A percentile compares a stretch with the other conserved stretches of the same genome.
Conservation (phyloP, 2,888 invertebrate species). For the Ichneumon xanthorius region DNA sequence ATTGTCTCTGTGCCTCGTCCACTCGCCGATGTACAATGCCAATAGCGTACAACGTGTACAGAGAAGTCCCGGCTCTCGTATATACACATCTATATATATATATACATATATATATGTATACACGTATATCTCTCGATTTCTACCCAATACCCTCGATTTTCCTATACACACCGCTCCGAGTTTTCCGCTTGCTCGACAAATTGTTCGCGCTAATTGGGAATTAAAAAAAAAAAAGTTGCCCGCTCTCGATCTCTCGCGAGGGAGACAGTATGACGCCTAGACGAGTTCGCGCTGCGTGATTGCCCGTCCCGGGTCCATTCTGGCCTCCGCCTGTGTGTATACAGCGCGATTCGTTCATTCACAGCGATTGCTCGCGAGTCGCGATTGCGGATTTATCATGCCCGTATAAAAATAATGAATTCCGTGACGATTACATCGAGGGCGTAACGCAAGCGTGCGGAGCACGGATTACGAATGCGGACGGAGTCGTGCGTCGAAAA, state of each 20-base stretch:
- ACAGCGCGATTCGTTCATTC: conserved; percentile 30
- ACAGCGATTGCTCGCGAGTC: conserved; percentile 34
- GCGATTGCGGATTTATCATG: conserved; percentile 47
- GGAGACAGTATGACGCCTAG: conserved; percentile 51
- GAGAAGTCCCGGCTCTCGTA: conserved; percentile 14
- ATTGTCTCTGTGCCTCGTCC: conserved; percentile 75
- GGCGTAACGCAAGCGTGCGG: background rate
- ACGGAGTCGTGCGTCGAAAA: background rate
- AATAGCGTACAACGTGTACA: conserved; percentile 14
- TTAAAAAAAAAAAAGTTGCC: conserved; percentile 67
- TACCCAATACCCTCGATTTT: conserved; percentile 47
- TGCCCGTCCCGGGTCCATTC: conserved; percentile 49
- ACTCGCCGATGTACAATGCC: conserved; percentile 46
- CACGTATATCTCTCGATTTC: conserved; percentile 14
- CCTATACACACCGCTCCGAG: conserved; percentile 54
- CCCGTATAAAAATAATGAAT: conserved; percentile 44
- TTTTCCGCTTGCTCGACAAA: conserved; percentile 77
- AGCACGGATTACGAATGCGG: background rate
- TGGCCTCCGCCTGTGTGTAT: background rate
- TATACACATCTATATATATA: conserved; percentile 8
- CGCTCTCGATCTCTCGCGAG: conserved; percentile 58
- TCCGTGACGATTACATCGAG: background rate
- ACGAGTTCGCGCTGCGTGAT: conserved; percentile 62
- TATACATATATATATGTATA: conserved; percentile 21
- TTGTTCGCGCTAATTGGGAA: conserved; percentile 80